Evolutionary conservation across 23 tunicate species (phyloP).

Genomic region (Pegea sp.): DNA sequence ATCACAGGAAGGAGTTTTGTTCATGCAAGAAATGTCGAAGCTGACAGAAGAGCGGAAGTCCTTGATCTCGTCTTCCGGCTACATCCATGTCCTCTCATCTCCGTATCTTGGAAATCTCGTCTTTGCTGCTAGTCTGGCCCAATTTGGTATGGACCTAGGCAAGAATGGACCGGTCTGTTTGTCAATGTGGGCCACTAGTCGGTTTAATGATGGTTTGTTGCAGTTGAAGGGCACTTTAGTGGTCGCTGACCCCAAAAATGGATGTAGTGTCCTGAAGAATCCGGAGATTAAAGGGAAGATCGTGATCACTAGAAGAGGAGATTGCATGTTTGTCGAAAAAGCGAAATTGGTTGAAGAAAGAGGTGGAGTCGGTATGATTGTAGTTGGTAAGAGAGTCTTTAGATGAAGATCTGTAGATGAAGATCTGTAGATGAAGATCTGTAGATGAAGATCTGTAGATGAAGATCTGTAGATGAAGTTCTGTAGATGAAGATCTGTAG

Average conservation of each 20-base stretch:
- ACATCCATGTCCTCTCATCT: slow-evolving; percentile 23
- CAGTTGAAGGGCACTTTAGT: slow-evolving; percentile 20
- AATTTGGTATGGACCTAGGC: slow-evolving; percentile 29
- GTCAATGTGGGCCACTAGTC: not conserved
- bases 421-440: no score
- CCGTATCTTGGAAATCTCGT: slow-evolving; percentile 29
- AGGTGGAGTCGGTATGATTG: slow-evolving; percentile 60
- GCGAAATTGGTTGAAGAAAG: slow-evolving; percentile 39
- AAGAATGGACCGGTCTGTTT: slow-evolving; percentile 3
- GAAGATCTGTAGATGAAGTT: no score
- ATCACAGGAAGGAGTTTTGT: slow-evolving; percentile 51
- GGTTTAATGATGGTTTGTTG: slow-evolving; percentile 1
- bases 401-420: no score
- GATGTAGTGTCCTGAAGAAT: slow-evolving; percentile 28
- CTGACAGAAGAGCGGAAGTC: slow-evolving; percentile 6
- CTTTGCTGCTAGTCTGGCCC: slow-evolving; percentile 62
- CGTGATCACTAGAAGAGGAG: slow-evolving; percentile 43
- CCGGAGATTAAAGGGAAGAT: slow-evolving; percentile 43
- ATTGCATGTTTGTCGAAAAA: slow-evolving; percentile 81
- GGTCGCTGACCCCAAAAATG: slow-evolving; percentile 39
- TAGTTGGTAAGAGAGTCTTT: slow-evolving; percentile 53
- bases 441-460: no score
- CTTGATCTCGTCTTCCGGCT: slow-evolving; percentile 8
- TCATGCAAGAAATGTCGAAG: slow-evolving; percentile 77
- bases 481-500: no score